Evolutionary conservation across 2,113 vertebrate genomes (phyloP).

Genomic region (Pterocles gutturalis): DNA sequence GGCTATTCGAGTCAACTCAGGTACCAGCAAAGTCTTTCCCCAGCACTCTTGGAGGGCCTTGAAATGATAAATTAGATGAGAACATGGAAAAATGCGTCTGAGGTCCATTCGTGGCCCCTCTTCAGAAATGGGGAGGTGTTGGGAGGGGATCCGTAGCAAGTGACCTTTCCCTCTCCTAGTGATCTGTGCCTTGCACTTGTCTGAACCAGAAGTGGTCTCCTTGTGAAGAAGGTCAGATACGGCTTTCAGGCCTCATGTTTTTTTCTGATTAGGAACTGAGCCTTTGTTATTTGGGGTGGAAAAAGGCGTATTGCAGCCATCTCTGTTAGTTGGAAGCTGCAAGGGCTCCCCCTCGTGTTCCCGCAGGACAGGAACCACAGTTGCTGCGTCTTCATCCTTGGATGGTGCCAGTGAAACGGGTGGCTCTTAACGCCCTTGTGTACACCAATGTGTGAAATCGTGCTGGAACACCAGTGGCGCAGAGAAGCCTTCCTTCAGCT

Average conservation of each 20-base stretch:
- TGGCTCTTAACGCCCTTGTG: accelerated
- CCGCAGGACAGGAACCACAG: background rate
- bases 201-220: background rate
- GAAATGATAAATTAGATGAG: background rate
- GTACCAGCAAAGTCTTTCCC: background rate
- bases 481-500: background rate
- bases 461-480: accelerated
- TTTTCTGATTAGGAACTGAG: background rate
- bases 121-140: background rate
- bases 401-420: accelerated
- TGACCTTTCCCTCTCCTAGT: background rate
- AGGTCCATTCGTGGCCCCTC: background rate
- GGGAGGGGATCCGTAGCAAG: background rate
- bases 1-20: background rate
- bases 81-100: background rate
- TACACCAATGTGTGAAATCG: accelerated
- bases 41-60: background rate
- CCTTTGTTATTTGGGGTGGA: background rate
- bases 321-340: background rate
- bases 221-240: background rate
- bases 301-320: accelerated
- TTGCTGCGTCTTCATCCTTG: background rate
- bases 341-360: constrained; percentile 35
- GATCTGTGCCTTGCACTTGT: background rate
- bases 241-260: background rate